Conservation (phyloP, 2,797 vertebrate genomes). For the Poeciliopsis infans region DNA sequence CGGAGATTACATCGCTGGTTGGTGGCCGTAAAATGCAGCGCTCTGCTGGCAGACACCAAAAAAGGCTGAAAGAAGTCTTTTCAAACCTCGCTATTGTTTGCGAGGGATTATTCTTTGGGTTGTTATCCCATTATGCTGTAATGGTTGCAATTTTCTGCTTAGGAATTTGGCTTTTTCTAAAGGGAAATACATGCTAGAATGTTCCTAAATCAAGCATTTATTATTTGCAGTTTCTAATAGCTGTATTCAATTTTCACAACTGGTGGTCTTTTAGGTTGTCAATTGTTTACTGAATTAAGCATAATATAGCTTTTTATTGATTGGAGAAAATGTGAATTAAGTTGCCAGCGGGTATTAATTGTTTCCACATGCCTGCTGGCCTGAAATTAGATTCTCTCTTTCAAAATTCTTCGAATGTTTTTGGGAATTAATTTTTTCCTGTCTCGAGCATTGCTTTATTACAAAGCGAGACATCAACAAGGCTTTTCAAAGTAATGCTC, state of each 20-base stretch:
- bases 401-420: conserved; percentile 77
- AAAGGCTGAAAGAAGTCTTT: conserved; percentile 75
- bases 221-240: conserved; percentile 57
- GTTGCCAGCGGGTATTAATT: conserved; percentile 1
- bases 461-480: conserved; percentile 75
- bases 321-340: conserved; percentile 2
- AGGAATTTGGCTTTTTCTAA: conserved; percentile 67
- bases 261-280: conserved; percentile 14
- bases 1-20: conserved; percentile 71
- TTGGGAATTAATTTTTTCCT: conserved; percentile 72
- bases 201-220: conserved; percentile 61
- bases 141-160: conserved; percentile 81
- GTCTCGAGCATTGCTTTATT: conserved; percentile 67
- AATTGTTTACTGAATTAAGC: conserved; percentile 8
- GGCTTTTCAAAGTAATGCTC: conserved; percentile 84
- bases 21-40: conserved; percentile 63
- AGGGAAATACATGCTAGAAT: conserved; percentile 46
- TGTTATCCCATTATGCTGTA: conserved; percentile 82
- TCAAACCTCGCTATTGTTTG: conserved; percentile 76
- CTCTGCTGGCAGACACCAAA: conserved; percentile 66
- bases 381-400: conserved; percentile 14
- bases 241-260: conserved; percentile 36
- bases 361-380: conserved; percentile 4
- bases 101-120: conserved; percentile 78
- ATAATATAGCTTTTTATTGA: conserved; percentile 4